Base-by-base conservation (phyloP, 2,888 invertebrate species). In the Tuberolachnus salignus region DNA sequence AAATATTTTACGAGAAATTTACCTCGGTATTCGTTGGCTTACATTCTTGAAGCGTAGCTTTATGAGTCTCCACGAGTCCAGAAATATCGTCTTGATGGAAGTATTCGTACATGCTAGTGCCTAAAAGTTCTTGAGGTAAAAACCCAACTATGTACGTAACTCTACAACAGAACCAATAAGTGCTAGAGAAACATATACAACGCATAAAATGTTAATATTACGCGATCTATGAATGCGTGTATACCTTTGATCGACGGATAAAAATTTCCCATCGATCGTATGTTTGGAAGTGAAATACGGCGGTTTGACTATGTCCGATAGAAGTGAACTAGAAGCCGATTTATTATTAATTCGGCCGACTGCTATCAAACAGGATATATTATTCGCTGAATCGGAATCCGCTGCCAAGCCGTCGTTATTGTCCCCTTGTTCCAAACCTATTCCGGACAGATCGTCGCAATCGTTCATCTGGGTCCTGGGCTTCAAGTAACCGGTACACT, bases 51-150 rank as follows among this genome's bases (percentile, higher is more conserved):
- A 95, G 86, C 0, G 92, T 92, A 82, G 90, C 87, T 87, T 94
- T 93, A 87, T 97, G 97, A 80, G 92, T 90, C 82, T 94, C 92
- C 16, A 94, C 93, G 81, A 97, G 88, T 0, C 89, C 88, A 8
- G 90, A 88, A 81, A 95, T 90, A 85, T 95, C 95, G 57, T 92
- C 92, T 80, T 91, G 92, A 83, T 92, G 91, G 84, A 93, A 94
- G 86, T 95, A 95, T 86, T 97, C 97, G 85, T 97, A 97, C 88
- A 96, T 91, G 83, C 94, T 95, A 14, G 95, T 94, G 53, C 96
- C 96, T 26, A 96, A 86, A 67, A 97, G 87, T 87, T 97, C 97
- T 87, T 97, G 97, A 1, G 97, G 96, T 80, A 97, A 87, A 87
- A 93, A 97, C 1, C 97, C 97, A 81, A 96, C 88, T 51, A 94